These are phyloP conservation scores for Spodoptera litura DNA, from an alignment of 1,140 invertebrate genomes.

Conservation along the genomic window DNA sequence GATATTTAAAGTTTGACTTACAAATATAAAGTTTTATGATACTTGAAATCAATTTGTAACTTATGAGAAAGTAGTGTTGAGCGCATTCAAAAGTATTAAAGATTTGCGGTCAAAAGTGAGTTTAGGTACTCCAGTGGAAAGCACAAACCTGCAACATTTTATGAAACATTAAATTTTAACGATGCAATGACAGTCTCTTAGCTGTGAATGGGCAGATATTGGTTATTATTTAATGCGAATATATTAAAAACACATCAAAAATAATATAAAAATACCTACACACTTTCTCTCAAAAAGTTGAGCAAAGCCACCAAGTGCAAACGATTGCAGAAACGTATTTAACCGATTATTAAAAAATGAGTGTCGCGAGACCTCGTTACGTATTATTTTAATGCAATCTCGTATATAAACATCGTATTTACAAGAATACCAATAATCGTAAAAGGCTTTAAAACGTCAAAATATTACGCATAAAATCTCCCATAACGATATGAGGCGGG, in stretches of 20 bases:
- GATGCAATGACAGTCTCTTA: neutral
- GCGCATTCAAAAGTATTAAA: too few species aligned
- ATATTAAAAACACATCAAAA: conserved; percentile 9
- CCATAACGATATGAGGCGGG: conserved; percentile 8
- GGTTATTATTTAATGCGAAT: neutral
- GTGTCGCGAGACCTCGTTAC: conserved; percentile 5
- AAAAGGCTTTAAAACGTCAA: conserved; percentile 29
- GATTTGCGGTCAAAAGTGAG: too few species aligned
- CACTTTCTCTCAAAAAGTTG: conserved; percentile 26
- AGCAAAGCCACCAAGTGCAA: neutral
- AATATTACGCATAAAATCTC: conserved; percentile 19
- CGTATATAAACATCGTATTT: conserved; percentile 33
- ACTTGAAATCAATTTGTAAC: too few species aligned
- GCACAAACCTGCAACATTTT: neutral
- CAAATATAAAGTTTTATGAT: too few species aligned
- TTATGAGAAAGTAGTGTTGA: too few species aligned
- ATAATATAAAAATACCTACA: neutral
- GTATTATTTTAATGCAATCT: conserved; percentile 28
- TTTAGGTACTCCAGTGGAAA: neutral
- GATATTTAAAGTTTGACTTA: too few species aligned
- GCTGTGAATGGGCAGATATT: neutral
- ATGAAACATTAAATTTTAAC: conserved; percentile 17
- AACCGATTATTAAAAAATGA: conserved; percentile 17
- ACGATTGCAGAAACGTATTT: conserved; percentile 32
- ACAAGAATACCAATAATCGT: conserved; percentile 40